Conservation (phyloP, 2,113 vertebrate genomes). For the Leucopsar rothschildi region DNA sequence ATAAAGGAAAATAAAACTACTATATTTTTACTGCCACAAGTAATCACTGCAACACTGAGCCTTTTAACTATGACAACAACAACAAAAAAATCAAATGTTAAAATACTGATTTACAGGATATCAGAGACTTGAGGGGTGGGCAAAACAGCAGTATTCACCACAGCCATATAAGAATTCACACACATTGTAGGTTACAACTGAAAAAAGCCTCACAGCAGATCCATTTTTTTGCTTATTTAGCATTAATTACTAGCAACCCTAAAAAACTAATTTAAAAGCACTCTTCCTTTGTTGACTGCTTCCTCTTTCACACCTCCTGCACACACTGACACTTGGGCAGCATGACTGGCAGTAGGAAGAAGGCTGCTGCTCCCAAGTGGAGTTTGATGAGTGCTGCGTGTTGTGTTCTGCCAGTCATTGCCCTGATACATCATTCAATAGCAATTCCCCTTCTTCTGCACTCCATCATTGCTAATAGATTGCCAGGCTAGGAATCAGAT, state of each 20-base stretch:
- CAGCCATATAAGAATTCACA: neutral
- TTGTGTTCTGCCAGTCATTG: neutral
- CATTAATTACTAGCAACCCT: neutral
- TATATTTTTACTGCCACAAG: neutral
- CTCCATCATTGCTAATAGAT: neutral
- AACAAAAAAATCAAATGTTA: neutral
- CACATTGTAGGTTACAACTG: neutral
- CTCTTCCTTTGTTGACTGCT: neutral
- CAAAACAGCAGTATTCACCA: neutral
- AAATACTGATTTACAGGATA: neutral
- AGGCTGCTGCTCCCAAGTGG: slow-evolving; percentile 57
- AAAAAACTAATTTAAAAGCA: neutral
- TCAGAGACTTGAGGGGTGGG: neutral
- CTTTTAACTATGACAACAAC: neutral
- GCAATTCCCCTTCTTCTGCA: neutral
- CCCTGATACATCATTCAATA: neutral
- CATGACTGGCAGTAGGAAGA: neutral
- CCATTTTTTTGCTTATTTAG: neutral
- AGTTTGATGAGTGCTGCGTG: neutral
- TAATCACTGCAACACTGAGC: neutral
- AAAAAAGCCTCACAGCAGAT: neutral
- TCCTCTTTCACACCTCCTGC: neutral
- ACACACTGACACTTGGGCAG: neutral
- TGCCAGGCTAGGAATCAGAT: neutral
- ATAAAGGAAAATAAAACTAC: neutral